Base-by-base conservation (phyloP, 2,797 vertebrate genomes). In the Smutsia temminckii region DNA sequence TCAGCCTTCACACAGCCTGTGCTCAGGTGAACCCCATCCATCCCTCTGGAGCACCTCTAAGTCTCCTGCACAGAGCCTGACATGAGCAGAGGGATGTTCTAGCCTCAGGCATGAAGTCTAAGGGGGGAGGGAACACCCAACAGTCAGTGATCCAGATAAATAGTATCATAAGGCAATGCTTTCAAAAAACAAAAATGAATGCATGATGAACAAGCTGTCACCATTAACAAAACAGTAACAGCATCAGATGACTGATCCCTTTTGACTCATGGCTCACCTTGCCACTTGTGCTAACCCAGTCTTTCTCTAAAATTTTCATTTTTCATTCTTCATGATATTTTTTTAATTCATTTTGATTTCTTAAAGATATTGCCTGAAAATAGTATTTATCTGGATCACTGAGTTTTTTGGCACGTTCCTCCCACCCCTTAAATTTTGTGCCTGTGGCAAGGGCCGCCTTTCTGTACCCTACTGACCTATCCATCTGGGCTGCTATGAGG, bases 291-390 rank as follows among this genome's bases (percentile, higher is more conserved):
- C 4, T 61, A 16, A 57, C 40, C 8, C 17, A 7, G 2, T 21
- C 42, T 64, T 89, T 84, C 68, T 87, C 84, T 80, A 63, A 91
- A 68, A n/a, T 17, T 57, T 34, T 57, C 25, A 27, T 20, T 79
- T 84, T 94, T 79, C 68, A 40, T 46, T 88, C 37, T 74, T 49
- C 1, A 0, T 8, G 11, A 7, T 42, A 34, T 25, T 79, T 64
- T 64, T 46, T 29, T 16, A 12, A 89, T 66, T 61, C 25, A 83
- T 75, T 74, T 40, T 83, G 8, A 34, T 57, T 53, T 68, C 46
- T 49, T 18, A 10, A 46, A 69, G 71, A 69, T 14, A 66, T n/a
- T 59, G n/a, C 10, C n/a, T 23, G 81, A 20, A 20, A 46, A 37
- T 69, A 18, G 51, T 25, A 91, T 55, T 32, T 63, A 55, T 79